Base-by-base conservation (phyloP, 2,113 vertebrate genomes). In the Eolophus roseicapilla region DNA sequence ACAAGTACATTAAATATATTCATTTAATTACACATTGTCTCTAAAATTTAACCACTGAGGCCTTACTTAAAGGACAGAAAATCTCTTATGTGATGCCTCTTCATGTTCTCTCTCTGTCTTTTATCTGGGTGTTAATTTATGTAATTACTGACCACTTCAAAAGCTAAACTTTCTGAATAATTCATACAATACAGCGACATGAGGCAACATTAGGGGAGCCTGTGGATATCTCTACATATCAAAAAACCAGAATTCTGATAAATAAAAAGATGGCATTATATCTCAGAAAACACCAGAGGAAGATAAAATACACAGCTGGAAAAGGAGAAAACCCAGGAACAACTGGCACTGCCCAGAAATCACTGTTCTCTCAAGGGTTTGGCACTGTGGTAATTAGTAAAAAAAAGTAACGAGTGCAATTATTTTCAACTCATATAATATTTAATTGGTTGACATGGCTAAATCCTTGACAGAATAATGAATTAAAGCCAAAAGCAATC, bases 81-180 rank as follows among this genome's bases (percentile, higher is more conserved):
- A 84, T 85, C 37, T 63, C 41, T 69, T 92, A 62, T 21, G 10
- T 88, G 85, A 63, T 85, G 44, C 50, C 33, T 71, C 71, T 94
- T 92, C 50, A 49, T 80, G 62, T 86, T 92, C 47, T 81, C 39
- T 47, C 25, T 53, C 65, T 87, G 57, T 77, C n/a, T 92, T 87
- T 90, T 83, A 78, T 86, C 79, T 90, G 4, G 0, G 43, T 88
- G 44, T 68, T 94, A 96, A 95, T 84, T 90, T 79, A n/a, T 68
- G 44, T 92, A 94, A 96, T 96, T 96, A 95, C 76, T 82, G 91
- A 80, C 81, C 82, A 88, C 74, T 95, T 92, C 87, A 95, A 96
- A 95, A 93, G 82, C 35, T 75, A 90, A 91, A 89, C 35, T 93
- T 96, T 52, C 76, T 96, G 92, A 96, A 96, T 96, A 92, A 96